phyloP scores from a whole-genome alignment of 2,113 vertebrate species.

The Gracilinanus agilis region DNA sequence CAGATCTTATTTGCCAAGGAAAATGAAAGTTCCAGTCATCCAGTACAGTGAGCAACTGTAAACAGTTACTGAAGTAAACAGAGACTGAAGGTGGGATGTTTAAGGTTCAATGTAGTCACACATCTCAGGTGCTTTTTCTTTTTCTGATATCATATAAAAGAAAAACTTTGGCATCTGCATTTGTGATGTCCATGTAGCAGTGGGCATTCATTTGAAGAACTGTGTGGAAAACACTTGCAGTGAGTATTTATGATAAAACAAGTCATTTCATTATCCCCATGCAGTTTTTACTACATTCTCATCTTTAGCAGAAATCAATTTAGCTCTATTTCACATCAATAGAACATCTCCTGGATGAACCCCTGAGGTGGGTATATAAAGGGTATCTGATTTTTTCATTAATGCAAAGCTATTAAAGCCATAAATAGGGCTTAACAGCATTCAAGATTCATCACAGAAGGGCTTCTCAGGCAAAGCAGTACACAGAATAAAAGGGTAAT shows the following conservation, averaged over 20 bases:
- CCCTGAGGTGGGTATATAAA: constrained; percentile 63
- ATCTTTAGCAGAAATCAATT: constrained; percentile 62
- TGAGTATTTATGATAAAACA: constrained; percentile 57
- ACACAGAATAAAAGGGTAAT: constrained; percentile 52
- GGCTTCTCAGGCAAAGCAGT: constrained; percentile 37
- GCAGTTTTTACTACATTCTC: constrained; percentile 56
- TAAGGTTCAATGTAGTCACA: constrained; percentile 12
- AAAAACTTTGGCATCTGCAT: constrained; percentile 25
- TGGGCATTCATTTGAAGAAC: constrained; percentile 47
- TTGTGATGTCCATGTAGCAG: constrained; percentile 30
- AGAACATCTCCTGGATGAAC: constrained; percentile 58
- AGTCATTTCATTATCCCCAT: constrained; percentile 55
- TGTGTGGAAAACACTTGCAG: constrained; percentile 14
- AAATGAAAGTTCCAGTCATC: constrained; percentile 10
- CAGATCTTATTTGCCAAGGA: constrained; percentile 13
- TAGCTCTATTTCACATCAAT: constrained; percentile 56
- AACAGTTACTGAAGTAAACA: constrained; percentile 41
- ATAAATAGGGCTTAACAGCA: constrained; percentile 62
- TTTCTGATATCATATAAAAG: not conserved
- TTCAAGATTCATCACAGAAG: constrained; percentile 62
- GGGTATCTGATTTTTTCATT: constrained; percentile 65
- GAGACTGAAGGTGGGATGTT: constrained; percentile 7
- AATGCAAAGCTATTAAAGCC: constrained; percentile 72
- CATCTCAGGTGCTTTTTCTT: not conserved
- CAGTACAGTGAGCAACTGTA: constrained; percentile 11